Evolutionary conservation across 2,888 invertebrate species (phyloP).

Genomic region (Dicroscelio sp.): DNA sequence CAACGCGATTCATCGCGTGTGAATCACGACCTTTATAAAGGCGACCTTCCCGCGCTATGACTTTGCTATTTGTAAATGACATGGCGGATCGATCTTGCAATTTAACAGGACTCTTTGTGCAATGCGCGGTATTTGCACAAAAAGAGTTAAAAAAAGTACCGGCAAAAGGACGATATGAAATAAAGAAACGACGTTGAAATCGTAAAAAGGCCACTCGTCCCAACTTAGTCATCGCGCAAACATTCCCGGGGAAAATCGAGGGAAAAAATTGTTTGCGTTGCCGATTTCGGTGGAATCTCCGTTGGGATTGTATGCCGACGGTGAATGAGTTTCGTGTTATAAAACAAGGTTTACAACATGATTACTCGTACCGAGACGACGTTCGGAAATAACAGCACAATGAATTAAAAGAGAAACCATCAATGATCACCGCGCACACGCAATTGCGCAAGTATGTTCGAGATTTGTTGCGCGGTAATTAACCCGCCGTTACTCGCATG

Average conservation of each 20-base stretch:
- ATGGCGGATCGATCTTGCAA: slow-evolving; percentile 58
- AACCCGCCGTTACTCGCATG: too few relatives aligned
- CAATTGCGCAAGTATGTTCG: slow-evolving; percentile 35
- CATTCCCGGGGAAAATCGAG: slow-evolving; percentile 58
- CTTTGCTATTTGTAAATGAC: slow-evolving; percentile 65
- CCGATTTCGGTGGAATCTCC: slow-evolving; percentile 54
- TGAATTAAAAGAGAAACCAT: slow-evolving; percentile 36
- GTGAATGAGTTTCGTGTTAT: slow-evolving; percentile 54
- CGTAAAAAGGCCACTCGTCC: slow-evolving; percentile 29
- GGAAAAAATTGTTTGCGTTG: slow-evolving; percentile 61
- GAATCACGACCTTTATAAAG: slow-evolving; percentile 51
- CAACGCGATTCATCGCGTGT: slow-evolving; percentile 55
- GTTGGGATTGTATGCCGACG: slow-evolving; percentile 44
- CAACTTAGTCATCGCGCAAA: slow-evolving; percentile 57
- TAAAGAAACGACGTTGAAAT: slow-evolving; percentile 15
- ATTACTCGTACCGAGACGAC: slow-evolving; percentile 24
- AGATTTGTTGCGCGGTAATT: too few relatives aligned
- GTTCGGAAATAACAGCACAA: slow-evolving; percentile 28
- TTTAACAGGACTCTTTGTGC: slow-evolving; percentile 50
- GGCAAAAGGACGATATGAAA: slow-evolving; percentile 1
- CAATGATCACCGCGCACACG: too few relatives aligned
- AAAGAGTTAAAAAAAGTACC: slow-evolving; percentile 12
- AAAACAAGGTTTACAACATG: slow-evolving; percentile 65
- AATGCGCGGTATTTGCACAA: slow-evolving; percentile 40
- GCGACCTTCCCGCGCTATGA: slow-evolving; percentile 68